These are phyloP conservation scores for Hippopotamyrus pictus DNA, from an alignment of 2,797 vertebrate genomes.

Conservation along the genomic window DNA sequence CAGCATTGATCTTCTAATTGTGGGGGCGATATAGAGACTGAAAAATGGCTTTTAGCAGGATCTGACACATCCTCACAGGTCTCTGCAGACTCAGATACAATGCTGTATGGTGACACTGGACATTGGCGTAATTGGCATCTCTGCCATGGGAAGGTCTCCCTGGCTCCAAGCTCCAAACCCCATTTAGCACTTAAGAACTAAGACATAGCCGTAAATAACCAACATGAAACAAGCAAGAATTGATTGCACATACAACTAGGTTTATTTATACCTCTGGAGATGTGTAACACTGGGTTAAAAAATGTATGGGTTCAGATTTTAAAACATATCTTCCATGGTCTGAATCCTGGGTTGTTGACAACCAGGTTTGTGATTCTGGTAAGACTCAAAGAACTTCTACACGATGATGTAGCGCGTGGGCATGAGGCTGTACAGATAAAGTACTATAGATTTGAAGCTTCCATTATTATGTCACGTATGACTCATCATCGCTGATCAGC, in stretches of 20 bases:
- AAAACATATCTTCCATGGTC: not conserved
- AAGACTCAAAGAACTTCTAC: not conserved
- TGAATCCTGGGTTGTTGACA: not conserved
- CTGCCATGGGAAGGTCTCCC: not conserved
- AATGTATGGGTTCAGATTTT: not conserved
- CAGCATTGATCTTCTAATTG: not conserved
- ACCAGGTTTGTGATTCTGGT: not conserved
- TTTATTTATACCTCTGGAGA: not conserved
- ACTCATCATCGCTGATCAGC: not conserved
- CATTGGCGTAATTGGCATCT: not conserved
- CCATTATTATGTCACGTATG: not conserved
- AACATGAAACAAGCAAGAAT: not conserved
- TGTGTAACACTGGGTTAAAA: not conserved
- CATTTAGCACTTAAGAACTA: not conserved
- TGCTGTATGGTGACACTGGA: not conserved
- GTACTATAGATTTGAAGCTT: not conserved
- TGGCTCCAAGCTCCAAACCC: not conserved
- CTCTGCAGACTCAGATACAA: not conserved
- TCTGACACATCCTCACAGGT: not conserved
- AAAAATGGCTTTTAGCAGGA: not conserved
- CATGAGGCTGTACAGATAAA: not conserved
- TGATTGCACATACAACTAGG: not conserved
- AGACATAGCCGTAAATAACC: not conserved
- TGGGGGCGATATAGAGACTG: not conserved
- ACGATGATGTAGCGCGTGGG: not conserved